These are phyloP conservation scores for Raja brachyura DNA, from an alignment of 2,113 vertebrate species.

Conservation along the genomic window DNA sequence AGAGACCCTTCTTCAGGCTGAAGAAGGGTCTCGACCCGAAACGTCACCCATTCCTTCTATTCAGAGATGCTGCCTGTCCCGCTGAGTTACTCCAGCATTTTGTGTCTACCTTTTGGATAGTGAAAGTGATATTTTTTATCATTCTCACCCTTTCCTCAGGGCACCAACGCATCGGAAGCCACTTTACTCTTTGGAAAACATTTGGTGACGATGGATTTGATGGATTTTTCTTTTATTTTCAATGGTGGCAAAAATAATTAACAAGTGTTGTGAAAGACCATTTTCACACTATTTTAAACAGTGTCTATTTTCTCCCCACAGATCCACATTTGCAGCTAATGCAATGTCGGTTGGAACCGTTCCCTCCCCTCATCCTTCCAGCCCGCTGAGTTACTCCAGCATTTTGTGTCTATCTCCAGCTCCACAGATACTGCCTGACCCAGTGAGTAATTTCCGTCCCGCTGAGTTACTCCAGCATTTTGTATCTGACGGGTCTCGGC, in stretches of 20 bases:
- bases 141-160: not conserved
- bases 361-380: not conserved
- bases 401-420: no score
- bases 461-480: no score
- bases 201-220: not conserved
- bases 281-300: slow-evolving; percentile 4
- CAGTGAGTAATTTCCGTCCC: no score
- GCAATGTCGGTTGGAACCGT: not conserved
- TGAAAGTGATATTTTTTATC: not conserved
- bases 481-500: no score
- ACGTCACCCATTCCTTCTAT: no score
- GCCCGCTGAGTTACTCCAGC: no score
- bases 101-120: no score
- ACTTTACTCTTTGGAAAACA: not conserved
- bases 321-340: not conserved
- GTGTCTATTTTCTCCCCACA: not conserved
- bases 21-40: no score
- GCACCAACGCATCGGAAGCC: not conserved
- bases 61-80: no score
- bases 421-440: no score
- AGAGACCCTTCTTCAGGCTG: no score
- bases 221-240: not conserved
- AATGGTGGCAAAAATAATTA: not conserved
- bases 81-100: no score
- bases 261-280: not conserved